phyloP scores from a whole-genome alignment of 2,113 vertebrate species.

The Mesocricetus auratus region DNA sequence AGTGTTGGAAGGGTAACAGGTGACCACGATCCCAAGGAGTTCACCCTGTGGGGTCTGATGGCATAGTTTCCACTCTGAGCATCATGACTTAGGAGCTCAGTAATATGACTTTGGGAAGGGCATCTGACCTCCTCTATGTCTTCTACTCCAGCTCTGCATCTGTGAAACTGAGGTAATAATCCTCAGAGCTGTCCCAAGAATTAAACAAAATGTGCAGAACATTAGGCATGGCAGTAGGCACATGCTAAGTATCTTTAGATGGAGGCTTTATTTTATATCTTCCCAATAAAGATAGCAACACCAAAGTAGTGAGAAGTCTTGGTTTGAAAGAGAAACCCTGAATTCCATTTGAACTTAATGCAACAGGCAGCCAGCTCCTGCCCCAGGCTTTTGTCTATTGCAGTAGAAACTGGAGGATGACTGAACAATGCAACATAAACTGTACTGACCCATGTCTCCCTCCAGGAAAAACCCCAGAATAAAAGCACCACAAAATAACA shows the following conservation, averaged over 20 bases:
- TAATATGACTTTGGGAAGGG: neutral
- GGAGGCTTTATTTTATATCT: slow-evolving; percentile 58
- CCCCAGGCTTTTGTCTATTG: neutral
- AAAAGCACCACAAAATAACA: slow-evolving; percentile 12
- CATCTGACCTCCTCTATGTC: neutral
- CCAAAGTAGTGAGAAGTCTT: slow-evolving; percentile 61
- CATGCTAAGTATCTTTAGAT: slow-evolving; percentile 56
- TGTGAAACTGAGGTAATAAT: slow-evolving; percentile 53
- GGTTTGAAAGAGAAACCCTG: slow-evolving; percentile 53
- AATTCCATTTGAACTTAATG: slow-evolving; percentile 62
- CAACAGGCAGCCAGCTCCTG: neutral
- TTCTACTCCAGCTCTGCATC: neutral
- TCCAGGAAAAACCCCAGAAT: neutral
- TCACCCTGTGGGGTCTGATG: neutral
- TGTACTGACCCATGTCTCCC: neutral
- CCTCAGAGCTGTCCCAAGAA: slow-evolving; percentile 45
- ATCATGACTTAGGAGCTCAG: neutral
- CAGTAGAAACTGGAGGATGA: neutral
- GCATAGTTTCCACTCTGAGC: neutral
- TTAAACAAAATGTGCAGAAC: slow-evolving; percentile 45
- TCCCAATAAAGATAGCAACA: slow-evolving; percentile 58
- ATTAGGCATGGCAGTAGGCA: slow-evolving; percentile 15
- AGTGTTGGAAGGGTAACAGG: neutral
- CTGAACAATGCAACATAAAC: slow-evolving; percentile 2
- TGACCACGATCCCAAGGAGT: neutral